Percentiles rank a stretch among this genome's conserved stretches.
Conservation (phyloP, 2,797 vertebrate genomes). For the Gymnocypris eckloni region DNA sequence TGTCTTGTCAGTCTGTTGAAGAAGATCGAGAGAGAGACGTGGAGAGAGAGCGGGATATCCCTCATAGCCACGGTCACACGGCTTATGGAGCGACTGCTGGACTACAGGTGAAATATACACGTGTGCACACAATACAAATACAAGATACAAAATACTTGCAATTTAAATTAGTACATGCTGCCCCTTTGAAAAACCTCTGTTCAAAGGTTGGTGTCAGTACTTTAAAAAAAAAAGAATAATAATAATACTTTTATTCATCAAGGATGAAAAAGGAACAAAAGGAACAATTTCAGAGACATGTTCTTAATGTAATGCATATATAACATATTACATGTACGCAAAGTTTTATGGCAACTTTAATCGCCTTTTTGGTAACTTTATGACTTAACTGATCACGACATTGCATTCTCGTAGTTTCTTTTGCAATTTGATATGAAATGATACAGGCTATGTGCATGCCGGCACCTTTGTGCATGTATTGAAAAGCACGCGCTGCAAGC, state of each 20-base stretch:
- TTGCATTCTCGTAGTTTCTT: too few relatives aligned
- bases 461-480: too few relatives aligned
- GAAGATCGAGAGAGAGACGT: constrained; percentile 99
- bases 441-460: too few relatives aligned
- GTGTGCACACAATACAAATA: not conserved
- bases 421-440: too few relatives aligned
- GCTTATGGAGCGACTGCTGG: constrained; percentile 95
- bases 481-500: too few relatives aligned
- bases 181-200: not conserved
- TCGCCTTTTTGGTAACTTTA: too few relatives aligned
- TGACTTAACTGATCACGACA: too few relatives aligned
- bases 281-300: too few relatives aligned
- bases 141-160: not conserved
- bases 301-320: too few relatives aligned
- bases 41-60: constrained; percentile 97
- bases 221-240: too few relatives aligned
- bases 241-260: not conserved
- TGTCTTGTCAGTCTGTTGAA: constrained; percentile 87
- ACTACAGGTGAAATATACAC: constrained; percentile 86
- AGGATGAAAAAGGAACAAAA: not conserved
- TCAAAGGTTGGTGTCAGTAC: not conserved
- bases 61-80: constrained; percentile 97
- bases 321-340: too few relatives aligned
- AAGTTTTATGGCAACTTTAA: too few relatives aligned
- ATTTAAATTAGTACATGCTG: not conserved